Evolutionary conservation across 1,140 invertebrate species (phyloP).

Genomic region (Zelostemma sp.): DNA sequence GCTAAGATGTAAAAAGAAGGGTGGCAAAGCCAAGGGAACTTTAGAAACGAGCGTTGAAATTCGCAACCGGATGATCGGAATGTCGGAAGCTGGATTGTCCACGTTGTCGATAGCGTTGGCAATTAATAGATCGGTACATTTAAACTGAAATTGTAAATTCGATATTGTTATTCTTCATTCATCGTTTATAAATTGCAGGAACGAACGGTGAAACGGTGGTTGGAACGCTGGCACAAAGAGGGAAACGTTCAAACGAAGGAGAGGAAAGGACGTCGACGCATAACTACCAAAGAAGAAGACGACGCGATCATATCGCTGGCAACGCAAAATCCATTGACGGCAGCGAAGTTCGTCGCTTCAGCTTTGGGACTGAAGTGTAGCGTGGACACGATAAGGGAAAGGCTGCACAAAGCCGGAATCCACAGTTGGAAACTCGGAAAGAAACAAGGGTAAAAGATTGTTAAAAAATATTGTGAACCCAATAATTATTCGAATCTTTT

Average conservation of each 20-base stretch:
- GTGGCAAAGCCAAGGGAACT: conserved; percentile 66
- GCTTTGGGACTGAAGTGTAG: conserved; percentile 66
- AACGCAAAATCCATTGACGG: conserved; percentile 65
- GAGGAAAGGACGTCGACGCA: conserved; percentile 64
- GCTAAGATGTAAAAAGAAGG: conserved; percentile 57
- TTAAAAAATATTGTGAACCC: not conserved
- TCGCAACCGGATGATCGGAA: conserved; percentile 68
- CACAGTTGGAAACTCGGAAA: conserved; percentile 69
- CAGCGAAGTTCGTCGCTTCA: conserved; percentile 66
- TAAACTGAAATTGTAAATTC: not conserved
- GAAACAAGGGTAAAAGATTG: conserved; percentile 60
- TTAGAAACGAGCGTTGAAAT: conserved; percentile 68
- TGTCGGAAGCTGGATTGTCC: conserved; percentile 68
- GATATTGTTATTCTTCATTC: not conserved
- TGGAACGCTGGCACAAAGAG: conserved; percentile 68
- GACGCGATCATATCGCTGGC: conserved; percentile 67
- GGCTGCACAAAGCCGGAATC: conserved; percentile 67
- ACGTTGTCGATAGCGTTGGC: conserved; percentile 67
- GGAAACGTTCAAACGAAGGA: conserved; percentile 69
- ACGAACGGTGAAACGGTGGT: conserved; percentile 67
- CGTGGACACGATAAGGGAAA: conserved; percentile 66
- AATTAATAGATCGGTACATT: conserved; percentile 65
- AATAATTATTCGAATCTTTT: not conserved
- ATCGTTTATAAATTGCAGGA: conserved; percentile 44
- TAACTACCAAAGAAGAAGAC: conserved; percentile 68